Base-by-base conservation (phyloP, 1,140 invertebrate genomes). In the Brachionus manjavacas region DNA sequence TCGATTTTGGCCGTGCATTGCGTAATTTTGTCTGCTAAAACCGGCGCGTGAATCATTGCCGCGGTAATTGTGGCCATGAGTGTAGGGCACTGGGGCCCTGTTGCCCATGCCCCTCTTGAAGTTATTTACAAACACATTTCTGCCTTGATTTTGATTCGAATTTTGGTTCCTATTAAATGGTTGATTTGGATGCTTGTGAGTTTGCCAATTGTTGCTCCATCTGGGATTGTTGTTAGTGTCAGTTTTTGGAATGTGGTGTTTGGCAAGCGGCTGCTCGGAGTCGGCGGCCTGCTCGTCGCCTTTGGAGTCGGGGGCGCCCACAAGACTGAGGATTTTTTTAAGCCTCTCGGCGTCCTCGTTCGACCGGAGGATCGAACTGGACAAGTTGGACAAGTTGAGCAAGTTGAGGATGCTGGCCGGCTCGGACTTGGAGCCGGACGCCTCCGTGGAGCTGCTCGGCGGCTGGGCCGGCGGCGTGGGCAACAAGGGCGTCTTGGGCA, bases 71-170 rank as follows among this genome's bases (percentile, higher is more conserved):
- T 76, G 16, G 49, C 23, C 46, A 14, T 76, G 20, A 49, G 23
- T 28, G 11, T 76, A 49, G 2, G 41, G 23, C 23, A 12, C 16
- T n/a, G 72, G 28, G 3, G 52, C 11, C n/a, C 79, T 64, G 20
- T 81, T 81, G 8, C 79, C 79, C 12, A 81, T 43, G 25, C 79
- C 79, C 14, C 79, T n/a, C 16, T 81, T 81, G 35, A 64, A 81
- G 39, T 64, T 81, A 81, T 81, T 81, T 64, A 64, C 79, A 64
- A 81, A 81, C 23, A 81, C 52, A 39, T 81, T 81, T 64, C 79
- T 39, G 8, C 79, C 79, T 14, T 64, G 55, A 35, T 20, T 43
- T 25, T 7, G 23, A 49, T 28, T 76, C 28, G 46, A 20, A 49
- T 76, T 76, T 25, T n/a, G 25, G 11, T 25, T 16, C 52, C 41